These are phyloP conservation scores for Xestia ashworthii DNA, from an alignment of 2,888 invertebrate genomes.

Conservation along the genomic window DNA sequence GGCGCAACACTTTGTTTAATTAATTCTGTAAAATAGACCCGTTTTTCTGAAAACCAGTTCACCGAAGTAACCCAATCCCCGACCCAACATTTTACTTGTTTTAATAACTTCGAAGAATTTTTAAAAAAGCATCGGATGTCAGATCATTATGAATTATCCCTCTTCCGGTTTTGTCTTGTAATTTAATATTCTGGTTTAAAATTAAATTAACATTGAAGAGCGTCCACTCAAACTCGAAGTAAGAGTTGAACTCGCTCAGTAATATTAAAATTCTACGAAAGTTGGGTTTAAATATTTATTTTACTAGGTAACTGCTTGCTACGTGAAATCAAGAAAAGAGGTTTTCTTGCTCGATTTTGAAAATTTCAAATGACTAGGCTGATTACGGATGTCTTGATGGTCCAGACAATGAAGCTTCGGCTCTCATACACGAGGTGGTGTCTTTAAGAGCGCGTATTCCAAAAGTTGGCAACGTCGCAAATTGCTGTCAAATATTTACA, in stretches of 20 bases:
- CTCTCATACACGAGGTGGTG: too few relatives aligned
- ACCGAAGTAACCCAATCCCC: not conserved
- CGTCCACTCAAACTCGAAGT: constrained; percentile 8
- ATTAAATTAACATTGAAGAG: constrained; percentile 37
- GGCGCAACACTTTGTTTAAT: too few relatives aligned
- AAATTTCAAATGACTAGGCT: not conserved
- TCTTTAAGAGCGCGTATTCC: too few relatives aligned
- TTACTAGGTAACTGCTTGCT: not conserved
- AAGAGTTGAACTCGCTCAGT: constrained; percentile 20
- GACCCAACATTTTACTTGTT: not conserved
- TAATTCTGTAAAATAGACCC: not conserved
- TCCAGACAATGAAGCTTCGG: not conserved
- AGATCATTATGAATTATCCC: not conserved
- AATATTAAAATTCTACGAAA: constrained; percentile 33
- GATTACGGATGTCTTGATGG: not conserved
- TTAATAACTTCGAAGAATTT: constrained; percentile 8
- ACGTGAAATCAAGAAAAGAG: not conserved
- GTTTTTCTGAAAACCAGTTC: not conserved
- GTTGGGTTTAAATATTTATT: constrained; percentile 25
- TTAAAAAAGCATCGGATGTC: constrained; percentile 15
- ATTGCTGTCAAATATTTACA: too few relatives aligned
- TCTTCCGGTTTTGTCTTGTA: not conserved
- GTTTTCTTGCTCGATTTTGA: not conserved
- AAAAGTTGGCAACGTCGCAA: too few relatives aligned
- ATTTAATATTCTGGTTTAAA: constrained; percentile 36